Evolutionary conservation across 2,113 vertebrate species (phyloP).

Genomic region (Neogale vison): DNA sequence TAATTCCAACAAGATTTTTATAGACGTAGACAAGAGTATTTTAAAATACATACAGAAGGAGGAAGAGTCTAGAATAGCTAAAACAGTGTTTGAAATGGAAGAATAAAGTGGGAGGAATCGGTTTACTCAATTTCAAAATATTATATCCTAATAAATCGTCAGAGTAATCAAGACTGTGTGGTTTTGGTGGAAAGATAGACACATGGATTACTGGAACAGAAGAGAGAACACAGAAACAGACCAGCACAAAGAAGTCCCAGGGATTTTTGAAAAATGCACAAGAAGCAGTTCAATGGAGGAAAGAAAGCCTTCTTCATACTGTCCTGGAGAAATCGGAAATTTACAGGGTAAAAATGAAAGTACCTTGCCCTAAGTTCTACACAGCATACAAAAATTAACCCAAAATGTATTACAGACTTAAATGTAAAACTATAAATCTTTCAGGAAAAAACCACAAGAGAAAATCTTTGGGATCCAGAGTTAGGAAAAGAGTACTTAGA

Average conservation of each 20-base stretch:
- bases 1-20: slow-evolving; percentile 1
- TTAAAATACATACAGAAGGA: slow-evolving; percentile 14
- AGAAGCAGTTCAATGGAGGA: background rate
- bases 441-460: background rate
- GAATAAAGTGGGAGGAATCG: slow-evolving; percentile 46
- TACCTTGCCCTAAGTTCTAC: background rate
- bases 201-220: background rate
- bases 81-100: slow-evolving; percentile 6
- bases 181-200: background rate
- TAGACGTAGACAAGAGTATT: slow-evolving; percentile 1
- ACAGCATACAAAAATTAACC: background rate
- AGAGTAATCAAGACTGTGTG: background rate
- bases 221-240: background rate
- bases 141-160: background rate
- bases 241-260: background rate
- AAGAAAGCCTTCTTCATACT: background rate
- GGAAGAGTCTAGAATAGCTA: background rate
- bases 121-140: background rate
- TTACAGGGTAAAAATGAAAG: background rate
- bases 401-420: background rate
- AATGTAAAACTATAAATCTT: background rate
- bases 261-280: background rate
- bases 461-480: background rate
- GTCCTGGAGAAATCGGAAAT: background rate
- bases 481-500: background rate